phyloP scores from a whole-genome alignment of 2,113 vertebrate species.

The Hippocampus zosterae region DNA sequence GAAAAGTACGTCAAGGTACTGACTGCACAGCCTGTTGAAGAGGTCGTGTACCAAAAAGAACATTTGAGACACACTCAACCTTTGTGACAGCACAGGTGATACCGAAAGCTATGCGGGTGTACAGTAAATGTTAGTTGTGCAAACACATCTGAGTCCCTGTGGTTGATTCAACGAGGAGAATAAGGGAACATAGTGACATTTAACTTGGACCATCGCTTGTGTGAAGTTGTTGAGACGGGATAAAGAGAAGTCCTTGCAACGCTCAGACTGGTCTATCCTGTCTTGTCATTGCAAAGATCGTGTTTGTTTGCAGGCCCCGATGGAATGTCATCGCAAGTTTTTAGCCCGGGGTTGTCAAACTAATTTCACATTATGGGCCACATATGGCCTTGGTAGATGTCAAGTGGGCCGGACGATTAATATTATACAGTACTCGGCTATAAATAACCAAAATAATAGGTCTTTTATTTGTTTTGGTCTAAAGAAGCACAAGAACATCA shows the following conservation, averaged over 20 bases:
- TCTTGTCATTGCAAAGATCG: conserved; percentile 12
- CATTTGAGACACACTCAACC: background rate
- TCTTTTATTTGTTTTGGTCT: no score
- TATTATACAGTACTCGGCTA: no score
- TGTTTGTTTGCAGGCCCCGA: conserved; percentile 33
- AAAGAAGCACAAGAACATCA: no score
- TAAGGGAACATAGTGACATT: background rate
- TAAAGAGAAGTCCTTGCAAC: background rate
- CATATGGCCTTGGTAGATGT: no score
- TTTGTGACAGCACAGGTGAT: background rate
- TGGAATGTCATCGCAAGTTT: conserved; percentile 44
- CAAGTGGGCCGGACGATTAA: no score
- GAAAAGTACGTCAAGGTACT: background rate
- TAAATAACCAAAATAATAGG: no score
- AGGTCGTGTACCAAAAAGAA: background rate
- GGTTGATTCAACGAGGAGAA: background rate
- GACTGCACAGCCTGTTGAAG: background rate
- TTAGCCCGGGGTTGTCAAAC: conserved; percentile 1
- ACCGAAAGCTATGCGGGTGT: background rate
- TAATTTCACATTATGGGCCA: no score
- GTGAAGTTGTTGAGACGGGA: conserved; percentile 36
- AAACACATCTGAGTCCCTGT: conserved; percentile 33
- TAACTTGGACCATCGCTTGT: background rate
- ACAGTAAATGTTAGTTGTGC: conserved; percentile 4
- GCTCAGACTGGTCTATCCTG: conserved; percentile 41